Evolutionary conservation across 2,888 invertebrate genomes (phyloP).

Genomic region (Chymomyza procnemis): DNA sequence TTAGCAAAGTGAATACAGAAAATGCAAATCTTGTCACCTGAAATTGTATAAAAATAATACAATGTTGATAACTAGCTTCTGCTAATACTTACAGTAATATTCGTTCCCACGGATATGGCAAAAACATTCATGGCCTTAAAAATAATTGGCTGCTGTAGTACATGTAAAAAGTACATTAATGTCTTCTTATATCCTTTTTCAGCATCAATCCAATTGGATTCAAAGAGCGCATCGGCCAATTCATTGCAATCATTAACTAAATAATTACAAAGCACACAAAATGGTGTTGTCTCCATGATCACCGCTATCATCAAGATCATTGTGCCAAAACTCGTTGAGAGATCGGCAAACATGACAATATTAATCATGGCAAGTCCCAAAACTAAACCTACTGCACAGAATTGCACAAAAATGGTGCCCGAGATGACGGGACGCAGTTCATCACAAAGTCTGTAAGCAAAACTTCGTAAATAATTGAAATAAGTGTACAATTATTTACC

Average conservation of each 20-base stretch:
- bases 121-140: slow-evolving; percentile 42
- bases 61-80: background rate
- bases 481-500: slow-evolving; percentile 12
- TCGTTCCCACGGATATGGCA: slow-evolving; percentile 39
- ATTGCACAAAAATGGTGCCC: slow-evolving; percentile 43
- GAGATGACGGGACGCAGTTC: slow-evolving; percentile 38
- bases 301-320: slow-evolving; percentile 26
- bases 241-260: slow-evolving; percentile 35
- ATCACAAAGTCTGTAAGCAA: slow-evolving; percentile 22
- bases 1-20: slow-evolving; percentile 41
- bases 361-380: slow-evolving; percentile 35
- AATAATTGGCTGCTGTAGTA: slow-evolving; percentile 33
- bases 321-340: slow-evolving; percentile 28
- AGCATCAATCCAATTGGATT: slow-evolving; percentile 39
- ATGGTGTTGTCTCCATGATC: slow-evolving; percentile 37
- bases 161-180: slow-evolving; percentile 35
- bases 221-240: slow-evolving; percentile 37
- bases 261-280: slow-evolving; percentile 39
- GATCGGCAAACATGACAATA: slow-evolving; percentile 27
- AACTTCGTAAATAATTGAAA: background rate
- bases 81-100: slow-evolving; percentile 32
- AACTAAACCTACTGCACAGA: slow-evolving; percentile 29
- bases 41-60: background rate
- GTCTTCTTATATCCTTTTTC: slow-evolving; percentile 27
- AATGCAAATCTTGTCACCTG: slow-evolving; percentile 48